These are phyloP conservation scores for Ips typographus DNA, from an alignment of 1,140 invertebrate genomes.

Conservation along the genomic window DNA sequence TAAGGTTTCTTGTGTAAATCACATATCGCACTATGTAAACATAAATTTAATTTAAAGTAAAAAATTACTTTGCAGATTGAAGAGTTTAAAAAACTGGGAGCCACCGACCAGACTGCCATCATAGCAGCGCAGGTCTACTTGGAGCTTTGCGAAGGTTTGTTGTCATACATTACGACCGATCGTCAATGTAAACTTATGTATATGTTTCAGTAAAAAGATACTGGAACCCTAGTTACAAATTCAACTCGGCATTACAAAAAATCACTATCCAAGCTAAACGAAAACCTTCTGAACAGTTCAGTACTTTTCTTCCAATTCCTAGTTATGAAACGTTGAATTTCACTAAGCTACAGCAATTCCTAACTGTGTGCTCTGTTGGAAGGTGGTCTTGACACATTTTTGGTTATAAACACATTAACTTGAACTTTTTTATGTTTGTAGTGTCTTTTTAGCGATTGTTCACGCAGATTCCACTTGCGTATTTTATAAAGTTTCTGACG, in stretches of 20 bases:
- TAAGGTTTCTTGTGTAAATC: no score
- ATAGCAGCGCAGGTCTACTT: conserved; percentile 43
- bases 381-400: neutral
- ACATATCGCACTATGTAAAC: no score
- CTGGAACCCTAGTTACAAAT: conserved; percentile 40
- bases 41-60: neutral
- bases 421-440: conserved; percentile 8
- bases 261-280: conserved; percentile 42
- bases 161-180: no score
- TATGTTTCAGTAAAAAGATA: conserved; percentile 43
- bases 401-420: neutral
- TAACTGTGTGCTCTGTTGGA: neutral
- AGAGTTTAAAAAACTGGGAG: conserved; percentile 22
- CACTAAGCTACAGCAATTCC: conserved; percentile 36
- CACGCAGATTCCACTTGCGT: conserved; percentile 46
- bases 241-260: conserved; percentile 29
- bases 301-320: conserved; percentile 40
- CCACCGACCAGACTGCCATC: conserved; percentile 29
- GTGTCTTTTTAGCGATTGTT: conserved; percentile 41
- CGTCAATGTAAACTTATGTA: no score
- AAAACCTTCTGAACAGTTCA: conserved; percentile 20
- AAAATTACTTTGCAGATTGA: conserved; percentile 18
- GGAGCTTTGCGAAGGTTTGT: conserved; percentile 46
- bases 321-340: conserved; percentile 39
- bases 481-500: conserved; percentile 43